Evolutionary conservation across 2,888 invertebrate genomes (phyloP), one percentile per base, ranked within the genome.

Genomic region (Acrobeloides nanus): DNA sequence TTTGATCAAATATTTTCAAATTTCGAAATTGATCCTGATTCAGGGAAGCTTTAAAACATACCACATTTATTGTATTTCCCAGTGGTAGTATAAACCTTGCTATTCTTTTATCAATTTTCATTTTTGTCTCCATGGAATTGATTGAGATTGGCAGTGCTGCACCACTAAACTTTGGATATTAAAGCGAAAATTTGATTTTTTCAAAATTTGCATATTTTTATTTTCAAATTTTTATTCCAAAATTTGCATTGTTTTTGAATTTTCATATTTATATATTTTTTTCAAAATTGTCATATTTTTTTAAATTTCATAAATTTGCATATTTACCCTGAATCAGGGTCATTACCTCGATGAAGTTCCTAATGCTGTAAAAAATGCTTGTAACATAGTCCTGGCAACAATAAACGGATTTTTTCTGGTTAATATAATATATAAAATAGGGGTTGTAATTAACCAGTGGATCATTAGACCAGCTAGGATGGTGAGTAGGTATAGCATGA

Each of bases 81-180:
- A 78, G 74, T 0, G 80, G 79, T 32, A 80, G 68, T 12, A 80
- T 78, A 49, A 80, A 82, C 39, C 82, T 75, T 2, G 82, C 81
- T n/a, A 83, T 81, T 53, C 82, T 75, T 34, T 79, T 76, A 71
- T 83, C 82, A 27, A 82, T 76, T 52, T 78, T 76, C 54, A 80
- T 77, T 63, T 81, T 81, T 83, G 77, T 92, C 89, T 44, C 93
- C 81, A 37, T 75, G 85, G 81, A 89, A 86, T 55, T 84, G 84
- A 40, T 82, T 81, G 75, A 93, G 92, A 66, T 93, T 5, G 93
- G 93, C 81, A 95, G 85, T 0, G 92, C 92, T 1, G 93, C 93
- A 23, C 65, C 65, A 38, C 65, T 51, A 23, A 21, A n/a, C n/a
- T n/a, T n/a, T 47, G 29, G n/a, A 8, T 29, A 29, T 8, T 29